Conservation (phyloP, 1,140 invertebrate species). For the Drosophila santomea region DNA sequence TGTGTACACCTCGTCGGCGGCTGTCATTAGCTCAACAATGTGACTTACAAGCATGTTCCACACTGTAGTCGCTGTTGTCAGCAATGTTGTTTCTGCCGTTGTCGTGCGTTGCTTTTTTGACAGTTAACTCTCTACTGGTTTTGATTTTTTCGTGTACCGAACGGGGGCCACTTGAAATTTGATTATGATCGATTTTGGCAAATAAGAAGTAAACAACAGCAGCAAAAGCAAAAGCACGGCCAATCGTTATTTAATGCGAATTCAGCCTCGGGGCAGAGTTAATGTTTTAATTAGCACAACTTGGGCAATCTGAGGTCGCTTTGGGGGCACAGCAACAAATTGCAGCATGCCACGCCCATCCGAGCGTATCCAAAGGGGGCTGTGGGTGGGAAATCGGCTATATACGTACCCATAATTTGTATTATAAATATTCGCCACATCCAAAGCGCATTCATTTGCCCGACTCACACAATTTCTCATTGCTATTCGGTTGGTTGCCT, state of each 20-base stretch:
- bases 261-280: conserved; percentile 37
- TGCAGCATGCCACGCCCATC: conserved; percentile 26
- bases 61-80: conserved; percentile 33
- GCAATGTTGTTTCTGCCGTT: conserved; percentile 32
- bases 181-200: conserved; percentile 33
- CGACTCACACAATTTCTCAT: conserved; percentile 26
- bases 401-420: conserved; percentile 22
- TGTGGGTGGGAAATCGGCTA: not conserved
- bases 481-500: conserved; percentile 12
- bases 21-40: not conserved
- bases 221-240: conserved; percentile 8
- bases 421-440: conserved; percentile 31
- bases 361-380: conserved; percentile 8
- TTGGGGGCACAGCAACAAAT: not conserved
- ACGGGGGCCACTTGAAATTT: conserved; percentile 29
- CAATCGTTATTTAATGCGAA: conserved; percentile 35
- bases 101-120: conserved; percentile 41
- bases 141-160: conserved; percentile 31
- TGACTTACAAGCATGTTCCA: not conserved
- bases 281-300: conserved; percentile 54
- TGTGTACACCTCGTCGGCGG: not conserved
- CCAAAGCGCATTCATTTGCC: conserved; percentile 41
- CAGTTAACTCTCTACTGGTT: conserved; percentile 50
- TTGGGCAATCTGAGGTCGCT: conserved; percentile 22
- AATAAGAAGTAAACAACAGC: not conserved